A percentile compares a stretch with the other conserved stretches of the same genome.
Evolutionary conservation across 2,888 invertebrate genomes (phyloP).

Genomic region (Neelides folsomi): DNA sequence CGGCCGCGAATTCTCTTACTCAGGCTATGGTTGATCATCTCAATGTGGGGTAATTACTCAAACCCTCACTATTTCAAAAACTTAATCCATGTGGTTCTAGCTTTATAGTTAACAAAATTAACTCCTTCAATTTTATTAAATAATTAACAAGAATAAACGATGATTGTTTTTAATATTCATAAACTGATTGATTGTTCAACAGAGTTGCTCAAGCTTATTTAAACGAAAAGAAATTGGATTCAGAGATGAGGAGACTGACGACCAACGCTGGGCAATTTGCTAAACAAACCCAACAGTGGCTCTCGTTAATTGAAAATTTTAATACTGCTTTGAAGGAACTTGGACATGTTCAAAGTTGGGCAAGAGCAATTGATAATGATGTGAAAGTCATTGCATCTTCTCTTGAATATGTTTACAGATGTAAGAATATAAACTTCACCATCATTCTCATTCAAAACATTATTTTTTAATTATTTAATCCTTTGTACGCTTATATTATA

Average conservation of each 20-base stretch:
- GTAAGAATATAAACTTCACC: conserved; percentile 31
- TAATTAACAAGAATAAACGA: neutral
- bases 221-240: conserved; percentile 93
- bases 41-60: conserved; percentile 72
- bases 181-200: conserved; percentile 33
- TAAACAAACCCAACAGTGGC: conserved; percentile 93
- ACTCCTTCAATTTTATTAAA: too few species aligned
- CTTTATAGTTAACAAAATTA: neutral
- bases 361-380: conserved; percentile 88
- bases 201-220: conserved; percentile 96
- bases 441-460: too few species aligned
- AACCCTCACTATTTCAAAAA: conserved; percentile 7
- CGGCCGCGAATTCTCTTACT: conserved; percentile 81
- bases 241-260: conserved; percentile 91
- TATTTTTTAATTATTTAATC: too few species aligned
- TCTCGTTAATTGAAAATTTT: conserved; percentile 76
- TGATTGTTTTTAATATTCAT: neutral
- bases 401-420: conserved; percentile 85
- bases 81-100: neutral
- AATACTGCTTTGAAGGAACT: conserved; percentile 84
- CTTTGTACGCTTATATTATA: too few species aligned
- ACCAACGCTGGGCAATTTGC: conserved; percentile 86
- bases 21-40: conserved; percentile 91
- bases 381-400: conserved; percentile 84
- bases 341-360: conserved; percentile 98